These are phyloP conservation scores for Trinectes maculatus DNA, from an alignment of 2,113 vertebrate species.

Conservation along the genomic window DNA sequence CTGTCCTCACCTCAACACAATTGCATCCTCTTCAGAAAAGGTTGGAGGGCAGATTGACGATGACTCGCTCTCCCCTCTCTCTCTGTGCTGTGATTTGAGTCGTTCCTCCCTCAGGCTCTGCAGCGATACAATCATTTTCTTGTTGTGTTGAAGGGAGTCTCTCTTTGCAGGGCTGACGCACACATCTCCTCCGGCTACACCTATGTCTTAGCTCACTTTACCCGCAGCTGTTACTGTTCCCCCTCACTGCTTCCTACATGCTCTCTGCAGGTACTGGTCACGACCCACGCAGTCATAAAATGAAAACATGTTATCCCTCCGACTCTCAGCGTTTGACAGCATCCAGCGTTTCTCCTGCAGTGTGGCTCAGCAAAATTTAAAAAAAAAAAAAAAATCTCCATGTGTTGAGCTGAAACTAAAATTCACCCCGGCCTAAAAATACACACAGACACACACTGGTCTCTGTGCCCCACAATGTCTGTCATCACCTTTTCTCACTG, in stretches of 20 bases:
- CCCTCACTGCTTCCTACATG: constrained; percentile 3
- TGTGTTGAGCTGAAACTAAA: constrained; percentile 1
- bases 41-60: not conserved
- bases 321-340: constrained; percentile 9
- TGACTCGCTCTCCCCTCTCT: not conserved
- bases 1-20: not conserved
- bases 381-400: too few species aligned
- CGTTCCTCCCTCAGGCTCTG: constrained; percentile 8
- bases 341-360: not conserved
- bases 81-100: constrained; percentile 7
- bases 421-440: not conserved
- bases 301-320: not conserved
- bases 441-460: constrained; percentile 1
- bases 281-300: constrained; percentile 36
- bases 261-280: constrained; percentile 1
- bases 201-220: constrained; percentile 16
- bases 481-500: constrained; percentile 33
- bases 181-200: constrained; percentile 37
- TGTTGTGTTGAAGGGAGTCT: constrained; percentile 12
- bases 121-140: constrained; percentile 8
- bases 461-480: not conserved
- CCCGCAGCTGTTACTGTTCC: not conserved
- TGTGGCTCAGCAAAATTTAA: constrained; percentile 9
- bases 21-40: constrained; percentile 16
- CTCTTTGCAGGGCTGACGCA: constrained; percentile 19